These are phyloP conservation scores for Axea sp. DNA, from an alignment of 2,888 invertebrate species.

Conservation along the genomic window DNA sequence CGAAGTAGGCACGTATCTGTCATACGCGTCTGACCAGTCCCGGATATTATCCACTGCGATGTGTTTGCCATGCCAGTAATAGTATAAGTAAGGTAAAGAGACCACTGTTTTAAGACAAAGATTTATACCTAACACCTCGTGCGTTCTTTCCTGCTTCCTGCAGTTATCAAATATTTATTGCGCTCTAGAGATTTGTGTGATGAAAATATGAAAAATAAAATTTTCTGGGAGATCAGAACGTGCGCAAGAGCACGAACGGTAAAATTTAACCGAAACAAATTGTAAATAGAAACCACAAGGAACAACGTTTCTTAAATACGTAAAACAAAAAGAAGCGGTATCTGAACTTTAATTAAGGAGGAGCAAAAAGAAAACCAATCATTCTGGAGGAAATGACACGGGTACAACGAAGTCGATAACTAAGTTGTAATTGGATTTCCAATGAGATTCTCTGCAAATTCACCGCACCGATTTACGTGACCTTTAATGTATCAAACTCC, in stretches of 20 bases:
- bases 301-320: slow-evolving; percentile 13
- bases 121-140: slow-evolving; percentile 45
- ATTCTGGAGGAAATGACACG: slow-evolving; percentile 59
- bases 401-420: slow-evolving; percentile 64
- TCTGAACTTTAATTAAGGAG: slow-evolving; percentile 33
- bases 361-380: slow-evolving; percentile 57
- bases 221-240: slow-evolving; percentile 3
- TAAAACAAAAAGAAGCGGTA: slow-evolving; percentile 21
- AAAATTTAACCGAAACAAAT: neutral
- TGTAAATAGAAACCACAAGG: neutral
- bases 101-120: slow-evolving; percentile 46
- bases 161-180: slow-evolving; percentile 52
- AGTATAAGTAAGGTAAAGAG: slow-evolving; percentile 8
- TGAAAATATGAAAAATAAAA: slow-evolving; percentile 44
- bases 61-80: slow-evolving; percentile 41
- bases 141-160: slow-evolving; percentile 27
- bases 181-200: slow-evolving; percentile 27
- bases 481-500: slow-evolving; percentile 49
- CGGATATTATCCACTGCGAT: slow-evolving; percentile 56
- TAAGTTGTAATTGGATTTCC: slow-evolving; percentile 67
- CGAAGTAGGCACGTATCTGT: no score
- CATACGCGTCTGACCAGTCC: slow-evolving; percentile 45
- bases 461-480: slow-evolving; percentile 58
- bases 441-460: slow-evolving; percentile 63
- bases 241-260: neutral